A percentile compares a stretch with the other conserved stretches of the same genome.
These are phyloP conservation scores for Dasypogon diadema DNA, from an alignment of 2,888 invertebrate genomes.

Conservation along the genomic window DNA sequence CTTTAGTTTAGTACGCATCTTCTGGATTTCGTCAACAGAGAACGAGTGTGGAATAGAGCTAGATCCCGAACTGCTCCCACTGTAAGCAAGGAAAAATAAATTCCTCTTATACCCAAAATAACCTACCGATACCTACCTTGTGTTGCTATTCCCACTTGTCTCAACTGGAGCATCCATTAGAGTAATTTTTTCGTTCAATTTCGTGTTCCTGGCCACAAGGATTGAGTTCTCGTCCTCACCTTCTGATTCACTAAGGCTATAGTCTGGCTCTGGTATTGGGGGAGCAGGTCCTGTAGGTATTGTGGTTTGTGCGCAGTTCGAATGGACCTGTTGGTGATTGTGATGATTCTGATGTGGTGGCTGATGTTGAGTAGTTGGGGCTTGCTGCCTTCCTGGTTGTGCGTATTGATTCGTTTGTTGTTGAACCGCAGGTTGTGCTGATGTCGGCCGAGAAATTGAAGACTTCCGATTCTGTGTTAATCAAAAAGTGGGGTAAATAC, in stretches of 20 bases:
- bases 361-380: constrained; percentile 51
- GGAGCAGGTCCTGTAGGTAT: constrained; percentile 70
- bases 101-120: background rate
- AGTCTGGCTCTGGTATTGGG: constrained; percentile 93
- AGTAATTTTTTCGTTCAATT: constrained; percentile 72
- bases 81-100: constrained; percentile 61
- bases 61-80: constrained; percentile 81
- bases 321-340: constrained; percentile 54
- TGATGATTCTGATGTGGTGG: constrained; percentile 59
- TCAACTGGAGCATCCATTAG: constrained; percentile 71
- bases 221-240: constrained; percentile 76
- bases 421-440: constrained; percentile 49
- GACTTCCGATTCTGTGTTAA: constrained; percentile 56
- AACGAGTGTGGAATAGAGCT: constrained; percentile 86
- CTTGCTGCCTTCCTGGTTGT: constrained; percentile 62
- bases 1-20: constrained; percentile 85
- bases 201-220: constrained; percentile 68
- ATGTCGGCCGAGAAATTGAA: constrained; percentile 50
- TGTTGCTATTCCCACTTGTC: constrained; percentile 82
- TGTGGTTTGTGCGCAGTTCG: constrained; percentile 45
- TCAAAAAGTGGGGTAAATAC: background rate
- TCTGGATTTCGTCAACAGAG: constrained; percentile 90
- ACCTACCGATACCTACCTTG: constrained; percentile 72
- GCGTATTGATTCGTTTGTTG: constrained; percentile 65
- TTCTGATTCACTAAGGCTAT: constrained; percentile 89